These are phyloP conservation scores for Siderastrea siderea DNA, from an alignment of 92 coral and sea anemone genomes.

Conservation along the genomic window DNA sequence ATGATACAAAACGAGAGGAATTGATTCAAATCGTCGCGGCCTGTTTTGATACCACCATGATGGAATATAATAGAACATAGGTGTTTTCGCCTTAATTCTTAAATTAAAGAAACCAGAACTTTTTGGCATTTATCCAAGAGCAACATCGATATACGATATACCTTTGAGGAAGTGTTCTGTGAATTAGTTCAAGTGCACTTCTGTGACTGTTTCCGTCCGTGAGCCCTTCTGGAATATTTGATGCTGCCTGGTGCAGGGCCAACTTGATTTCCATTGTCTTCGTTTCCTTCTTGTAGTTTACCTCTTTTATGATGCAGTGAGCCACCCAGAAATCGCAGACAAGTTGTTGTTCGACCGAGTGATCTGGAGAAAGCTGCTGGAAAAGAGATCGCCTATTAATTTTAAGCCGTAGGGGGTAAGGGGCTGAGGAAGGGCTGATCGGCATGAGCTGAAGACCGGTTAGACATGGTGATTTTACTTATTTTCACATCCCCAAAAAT, in stretches of 20 bases:
- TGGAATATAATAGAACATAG: too few species aligned
- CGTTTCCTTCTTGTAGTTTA: not conserved
- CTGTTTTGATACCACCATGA: too few species aligned
- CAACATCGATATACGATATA: not conserved
- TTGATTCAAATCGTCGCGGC: too few species aligned
- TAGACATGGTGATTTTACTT: too few species aligned
- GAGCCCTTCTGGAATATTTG: slow-evolving; percentile 59
- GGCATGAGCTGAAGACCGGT: too few species aligned
- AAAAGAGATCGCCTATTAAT: not conserved
- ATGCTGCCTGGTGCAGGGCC: slow-evolving; percentile 61
- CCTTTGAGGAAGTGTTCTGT: slow-evolving; percentile 83
- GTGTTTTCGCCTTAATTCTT: too few species aligned
- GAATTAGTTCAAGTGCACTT: slow-evolving; percentile 71
- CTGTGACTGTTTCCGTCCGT: slow-evolving; percentile 1
- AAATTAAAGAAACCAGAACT: too few species aligned
- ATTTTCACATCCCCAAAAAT: too few species aligned
- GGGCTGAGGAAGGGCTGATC: too few species aligned
- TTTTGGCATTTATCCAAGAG: too few species aligned
- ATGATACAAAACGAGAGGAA: too few species aligned
- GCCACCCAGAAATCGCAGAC: slow-evolving; percentile 24
- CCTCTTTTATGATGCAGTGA: slow-evolving; percentile 57
- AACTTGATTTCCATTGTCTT: slow-evolving; percentile 3
- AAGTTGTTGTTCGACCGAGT: not conserved
- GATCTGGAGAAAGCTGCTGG: not conserved
- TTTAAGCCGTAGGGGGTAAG: not conserved